Evolutionary conservation across 2,797 vertebrate species (phyloP), one percentile per base, ranked within the genome.

Genomic region (Liasis olivaceus): DNA sequence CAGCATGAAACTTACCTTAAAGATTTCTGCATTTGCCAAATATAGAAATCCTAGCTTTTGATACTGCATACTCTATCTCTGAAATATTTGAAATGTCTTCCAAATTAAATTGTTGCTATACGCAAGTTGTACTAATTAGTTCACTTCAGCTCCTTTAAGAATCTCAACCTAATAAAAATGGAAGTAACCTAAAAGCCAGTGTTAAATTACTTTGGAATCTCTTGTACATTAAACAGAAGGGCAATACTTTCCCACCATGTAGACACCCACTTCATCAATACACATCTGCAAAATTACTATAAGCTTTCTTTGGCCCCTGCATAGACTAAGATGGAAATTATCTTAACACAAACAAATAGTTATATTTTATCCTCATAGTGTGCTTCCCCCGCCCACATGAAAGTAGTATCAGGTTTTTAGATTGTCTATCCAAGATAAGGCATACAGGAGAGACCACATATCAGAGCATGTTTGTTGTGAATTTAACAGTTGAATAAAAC

Each of bases 31-130:
- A 94, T 93, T 95, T 95, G 96, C 95, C 95, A 96, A 90, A 95
- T 94, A 96, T 96, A 93, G 94, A 96, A 97, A 96, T 96, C 96
- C 95, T 96, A 95, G 95, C 95, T 97, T 97, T 97, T 96, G 97
- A 97, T 96, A 97, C 97, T 97, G 97, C 96, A 97, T 95, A 97
- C 97, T 96, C 97, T 95, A 97, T 96, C 96, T 98, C 97, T 95
- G 97, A 97, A 98, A 97, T 97, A 97, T 97, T 94, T 97, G 97
- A 97, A 97, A 97, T 94, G 85, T 87, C 87, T 94, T 95, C 94
- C 93, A 95, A 94, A 96, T 96, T 95, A 96, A 94, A 96, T 2
- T 24, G 89, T 58, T 85, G 93, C 94, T 54, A 87, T 69, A 92
- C 7, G 81, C 42, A 91, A 54, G 42, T 2, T 0, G 14, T 15